Base-by-base conservation (phyloP, 2,888 invertebrate species). In the Eupithecia dodoneata region DNA sequence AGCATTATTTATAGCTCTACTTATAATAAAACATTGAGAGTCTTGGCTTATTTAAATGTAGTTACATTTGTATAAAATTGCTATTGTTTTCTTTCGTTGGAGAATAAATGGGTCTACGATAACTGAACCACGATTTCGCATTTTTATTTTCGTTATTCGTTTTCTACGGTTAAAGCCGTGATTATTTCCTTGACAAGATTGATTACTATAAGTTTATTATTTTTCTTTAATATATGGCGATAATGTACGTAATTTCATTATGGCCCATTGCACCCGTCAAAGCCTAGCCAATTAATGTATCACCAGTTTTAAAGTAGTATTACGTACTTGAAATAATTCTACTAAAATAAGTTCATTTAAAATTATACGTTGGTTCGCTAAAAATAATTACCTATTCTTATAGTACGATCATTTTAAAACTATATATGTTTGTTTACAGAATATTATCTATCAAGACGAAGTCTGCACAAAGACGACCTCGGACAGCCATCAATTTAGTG, bases 1-100 rank as follows among this genome's bases (percentile, higher is more conserved):
- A 91, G 85, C 85, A 86, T 93, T 89, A 94, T 93, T 93, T 93
- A 93, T 93, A 87, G 85, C 76, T 83, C 86, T 86, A 88, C 89
- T 93, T 89, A 90, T 89, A 90, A 89, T 87, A 86, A 89, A 87
- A 87, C 87, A 90, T 90, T 89, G 87, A 90, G 88, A 89, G 87
- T 87, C 86, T 87, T 86, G 85, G 88, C 86, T 89, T 89, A 91
- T 91, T 91, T 90, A 88, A 90, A 90, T 89, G 85, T 86, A 85
- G n/a, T 12, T 30, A 63, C 87, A 86, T 89, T 89, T 88, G 88
- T 87, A 88, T 89, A 88, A 89, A 90, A 85, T 81, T 83, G 85
- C 88, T 87, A 92, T 92, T 92, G 91, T 91, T 89, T 90, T 88
- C 88, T 89, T 89, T 88, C 86, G 86, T 86, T 86, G 82, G 88